These are phyloP conservation scores for Melanocharis versteri DNA, from an alignment of 2,113 vertebrate genomes.

Conservation along the genomic window DNA sequence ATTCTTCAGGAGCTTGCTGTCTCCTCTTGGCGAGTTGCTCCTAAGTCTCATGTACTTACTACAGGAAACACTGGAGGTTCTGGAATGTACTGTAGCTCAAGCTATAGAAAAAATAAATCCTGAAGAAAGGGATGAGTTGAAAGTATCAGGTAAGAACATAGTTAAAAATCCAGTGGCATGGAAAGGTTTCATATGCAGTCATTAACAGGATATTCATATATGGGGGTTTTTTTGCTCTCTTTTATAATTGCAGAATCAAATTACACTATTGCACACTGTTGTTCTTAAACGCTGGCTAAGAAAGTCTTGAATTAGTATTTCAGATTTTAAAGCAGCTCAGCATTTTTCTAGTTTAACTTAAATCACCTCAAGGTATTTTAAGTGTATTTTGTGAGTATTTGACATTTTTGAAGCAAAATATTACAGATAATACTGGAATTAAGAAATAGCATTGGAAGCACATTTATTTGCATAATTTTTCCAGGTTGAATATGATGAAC, in stretches of 20 bases:
- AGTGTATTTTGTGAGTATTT: background rate
- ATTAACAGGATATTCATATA: background rate
- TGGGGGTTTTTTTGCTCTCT: fast-evolving
- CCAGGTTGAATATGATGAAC: conserved; percentile 15
- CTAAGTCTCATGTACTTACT: conserved; percentile 56
- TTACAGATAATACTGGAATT: background rate
- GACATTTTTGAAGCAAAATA: background rate
- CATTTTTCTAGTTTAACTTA: background rate
- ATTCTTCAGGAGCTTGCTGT: background rate
- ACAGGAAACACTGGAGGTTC: conserved; percentile 80
- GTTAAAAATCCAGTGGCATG: background rate
- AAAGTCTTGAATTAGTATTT: background rate
- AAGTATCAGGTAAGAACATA: conserved; percentile 85
- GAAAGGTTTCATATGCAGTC: background rate
- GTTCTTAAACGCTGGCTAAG: background rate
- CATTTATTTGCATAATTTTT: conserved; percentile 17
- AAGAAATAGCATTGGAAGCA: conserved; percentile 15
- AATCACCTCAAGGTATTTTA: background rate
- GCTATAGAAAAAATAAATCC: conserved; percentile 88
- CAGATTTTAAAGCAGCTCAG: background rate
- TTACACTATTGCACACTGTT: background rate
- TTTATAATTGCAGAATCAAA: background rate
- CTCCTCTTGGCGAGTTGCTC: background rate
- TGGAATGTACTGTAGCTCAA: conserved; percentile 86
- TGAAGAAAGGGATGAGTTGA: conserved; percentile 95